phyloP scores from a whole-genome alignment of 2,797 vertebrate species.

The Periophthalmus magnuspinnatus region DNA sequence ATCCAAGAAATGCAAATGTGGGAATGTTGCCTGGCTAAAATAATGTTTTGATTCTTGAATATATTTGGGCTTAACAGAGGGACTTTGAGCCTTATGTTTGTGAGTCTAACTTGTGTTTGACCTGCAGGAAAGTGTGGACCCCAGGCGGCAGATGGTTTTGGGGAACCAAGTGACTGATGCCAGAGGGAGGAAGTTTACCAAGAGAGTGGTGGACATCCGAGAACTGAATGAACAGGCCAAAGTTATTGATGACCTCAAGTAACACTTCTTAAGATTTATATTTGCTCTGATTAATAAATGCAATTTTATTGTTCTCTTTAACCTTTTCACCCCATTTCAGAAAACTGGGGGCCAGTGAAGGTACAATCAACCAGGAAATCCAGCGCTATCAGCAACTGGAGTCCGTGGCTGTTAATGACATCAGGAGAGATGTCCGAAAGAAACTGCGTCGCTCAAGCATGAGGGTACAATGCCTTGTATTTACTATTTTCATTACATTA shows the following conservation, averaged over 20 bases:
- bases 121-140: slow-evolving; percentile 86
- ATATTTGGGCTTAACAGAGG: slow-evolving; percentile 11
- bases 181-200: slow-evolving; percentile 89
- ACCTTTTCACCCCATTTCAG: slow-evolving; percentile 60
- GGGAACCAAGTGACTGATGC: slow-evolving; percentile 84
- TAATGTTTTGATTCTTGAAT: background rate
- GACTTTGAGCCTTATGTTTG: background rate
- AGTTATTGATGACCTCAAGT: slow-evolving; percentile 99
- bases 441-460: slow-evolving; percentile 98
- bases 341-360: slow-evolving; percentile 97
- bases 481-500: background rate
- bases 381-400: slow-evolving; percentile 97
- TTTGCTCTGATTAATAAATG: background rate
- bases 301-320: background rate
- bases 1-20: slow-evolving; percentile 18
- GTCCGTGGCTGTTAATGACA: slow-evolving; percentile 97
- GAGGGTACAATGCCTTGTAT: slow-evolving; percentile 79
- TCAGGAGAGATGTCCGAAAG: slow-evolving; percentile 94
- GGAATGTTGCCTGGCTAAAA: slow-evolving; percentile 9
- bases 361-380: slow-evolving; percentile 99
- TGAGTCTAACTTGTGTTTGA: slow-evolving; percentile 18
- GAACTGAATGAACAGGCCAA: slow-evolving; percentile 98
- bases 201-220: slow-evolving; percentile 94
- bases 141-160: slow-evolving; percentile 79
- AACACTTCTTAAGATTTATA: slow-evolving; percentile 18